phyloP scores from a whole-genome alignment of 2,888 invertebrate species.

The Spilarctia lutea region DNA sequence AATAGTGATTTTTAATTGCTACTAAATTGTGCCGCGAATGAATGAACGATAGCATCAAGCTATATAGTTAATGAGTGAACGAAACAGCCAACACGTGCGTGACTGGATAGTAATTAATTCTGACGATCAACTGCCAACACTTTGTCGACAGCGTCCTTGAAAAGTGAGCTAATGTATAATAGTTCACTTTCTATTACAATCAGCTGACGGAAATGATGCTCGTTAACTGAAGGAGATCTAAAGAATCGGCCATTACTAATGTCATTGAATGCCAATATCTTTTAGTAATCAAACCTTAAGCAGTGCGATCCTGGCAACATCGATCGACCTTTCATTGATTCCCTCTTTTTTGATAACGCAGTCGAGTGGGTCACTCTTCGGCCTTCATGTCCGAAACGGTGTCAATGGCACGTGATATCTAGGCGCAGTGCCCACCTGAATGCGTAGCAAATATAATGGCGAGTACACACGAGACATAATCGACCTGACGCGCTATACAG shows the following conservation, averaged over 20 bases:
- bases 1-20: conserved; percentile 45
- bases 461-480: conserved; percentile 67
- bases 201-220: neutral
- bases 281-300: neutral
- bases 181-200: conserved; percentile 10
- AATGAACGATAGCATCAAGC: conserved; percentile 26
- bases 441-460: conserved; percentile 68
- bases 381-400: conserved; percentile 62
- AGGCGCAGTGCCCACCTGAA: conserved; percentile 49
- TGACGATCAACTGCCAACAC: conserved; percentile 14
- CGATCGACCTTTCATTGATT: neutral
- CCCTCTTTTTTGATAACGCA: neutral
- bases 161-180: conserved; percentile 5
- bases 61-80: conserved; percentile 38
- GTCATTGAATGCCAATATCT: neutral
- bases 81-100: conserved; percentile 24
- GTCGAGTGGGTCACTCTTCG: conserved; percentile 22
- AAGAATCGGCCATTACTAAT: neutral
- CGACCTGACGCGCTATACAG: conserved; percentile 51
- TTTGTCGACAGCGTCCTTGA: conserved; percentile 25
- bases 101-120: conserved; percentile 27
- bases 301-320: neutral
- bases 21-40: conserved; percentile 41
- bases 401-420: conserved; percentile 63
- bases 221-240: neutral